Conservation (phyloP, 2,113 vertebrate genomes). For the Dunckerocampus dactyliophorus region DNA sequence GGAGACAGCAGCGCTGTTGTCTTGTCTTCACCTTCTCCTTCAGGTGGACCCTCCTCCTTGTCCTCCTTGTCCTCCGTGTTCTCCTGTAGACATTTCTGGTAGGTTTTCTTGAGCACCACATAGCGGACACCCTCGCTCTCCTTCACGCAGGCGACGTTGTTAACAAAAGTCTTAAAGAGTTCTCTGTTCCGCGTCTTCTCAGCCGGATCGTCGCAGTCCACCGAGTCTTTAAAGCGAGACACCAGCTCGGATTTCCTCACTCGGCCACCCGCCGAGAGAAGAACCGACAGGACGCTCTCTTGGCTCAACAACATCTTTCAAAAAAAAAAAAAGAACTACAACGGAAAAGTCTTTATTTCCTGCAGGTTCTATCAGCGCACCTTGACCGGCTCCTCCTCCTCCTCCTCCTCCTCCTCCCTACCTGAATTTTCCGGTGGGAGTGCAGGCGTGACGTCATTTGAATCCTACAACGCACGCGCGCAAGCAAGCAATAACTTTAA, state of each 20-base stretch:
- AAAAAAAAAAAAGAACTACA: not conserved
- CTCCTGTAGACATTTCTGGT: slow-evolving; percentile 27
- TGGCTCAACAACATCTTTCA: slow-evolving; percentile 71
- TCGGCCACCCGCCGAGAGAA: slow-evolving; percentile 73
- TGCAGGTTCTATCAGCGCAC: not conserved
- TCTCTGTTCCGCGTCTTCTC: slow-evolving; percentile 72
- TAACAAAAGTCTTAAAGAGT: slow-evolving; percentile 80
- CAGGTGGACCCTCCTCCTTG: not conserved
- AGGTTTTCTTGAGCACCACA: slow-evolving; percentile 74
- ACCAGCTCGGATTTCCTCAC: slow-evolving; percentile 75
- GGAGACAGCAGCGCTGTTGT: slow-evolving; percentile 4
- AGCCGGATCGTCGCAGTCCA: slow-evolving; percentile 70
- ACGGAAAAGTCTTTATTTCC: not conserved
- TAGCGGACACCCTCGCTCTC: slow-evolving; percentile 75
- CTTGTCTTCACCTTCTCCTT: slow-evolving; percentile 3
- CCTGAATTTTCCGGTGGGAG: not conserved
- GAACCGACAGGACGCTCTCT: slow-evolving; percentile 71
- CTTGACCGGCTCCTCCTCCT: slow-evolving; percentile 4
- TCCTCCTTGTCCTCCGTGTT: not conserved
- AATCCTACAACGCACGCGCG: not conserved
- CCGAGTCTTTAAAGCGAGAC: slow-evolving; percentile 66
- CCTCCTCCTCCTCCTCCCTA: slow-evolving; percentile 1
- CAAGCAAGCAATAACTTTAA: not conserved
- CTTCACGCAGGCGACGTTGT: slow-evolving; percentile 79
- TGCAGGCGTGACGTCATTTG: not conserved